phyloP scores from a whole-genome alignment of 2,113 vertebrate species.

The Corythaeola cristata region DNA sequence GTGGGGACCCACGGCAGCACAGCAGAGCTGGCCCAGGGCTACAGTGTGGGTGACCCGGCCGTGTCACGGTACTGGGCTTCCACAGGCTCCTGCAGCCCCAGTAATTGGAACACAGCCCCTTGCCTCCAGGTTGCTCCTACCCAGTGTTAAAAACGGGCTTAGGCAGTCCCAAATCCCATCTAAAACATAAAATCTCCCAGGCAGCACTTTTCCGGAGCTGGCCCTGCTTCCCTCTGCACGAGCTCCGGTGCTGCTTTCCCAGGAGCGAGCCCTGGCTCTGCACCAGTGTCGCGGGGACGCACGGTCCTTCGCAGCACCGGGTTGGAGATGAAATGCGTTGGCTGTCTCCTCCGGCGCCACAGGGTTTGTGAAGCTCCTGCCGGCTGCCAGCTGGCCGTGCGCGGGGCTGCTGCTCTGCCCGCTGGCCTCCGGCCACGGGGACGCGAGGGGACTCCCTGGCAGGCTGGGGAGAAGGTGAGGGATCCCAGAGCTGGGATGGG shows the following conservation, averaged over 20 bases:
- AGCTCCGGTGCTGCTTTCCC: neutral
- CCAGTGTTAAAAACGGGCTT: neutral
- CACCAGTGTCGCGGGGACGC: neutral
- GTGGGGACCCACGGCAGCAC: neutral
- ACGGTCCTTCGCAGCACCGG: fast-evolving
- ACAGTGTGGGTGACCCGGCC: neutral
- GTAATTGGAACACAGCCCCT: neutral
- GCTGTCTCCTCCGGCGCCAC: neutral
- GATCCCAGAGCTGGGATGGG: neutral
- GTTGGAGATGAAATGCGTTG: neutral
- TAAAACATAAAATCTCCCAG: neutral
- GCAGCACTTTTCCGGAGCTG: neutral
- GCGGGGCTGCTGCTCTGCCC: neutral
- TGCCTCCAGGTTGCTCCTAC: neutral
- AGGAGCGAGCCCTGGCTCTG: neutral
- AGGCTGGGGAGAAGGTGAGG: neutral
- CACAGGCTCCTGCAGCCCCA: neutral
- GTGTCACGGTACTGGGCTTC: neutral
- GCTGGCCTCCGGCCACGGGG: neutral
- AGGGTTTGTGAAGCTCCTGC: neutral
- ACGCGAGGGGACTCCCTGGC: neutral
- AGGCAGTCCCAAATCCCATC: neutral
- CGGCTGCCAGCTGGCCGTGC: neutral
- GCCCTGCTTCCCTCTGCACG: neutral
- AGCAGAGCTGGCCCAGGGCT: neutral